These are phyloP conservation scores for Apodemia hepburni DNA, from an alignment of 2,888 invertebrate species.

Conservation along the genomic window DNA sequence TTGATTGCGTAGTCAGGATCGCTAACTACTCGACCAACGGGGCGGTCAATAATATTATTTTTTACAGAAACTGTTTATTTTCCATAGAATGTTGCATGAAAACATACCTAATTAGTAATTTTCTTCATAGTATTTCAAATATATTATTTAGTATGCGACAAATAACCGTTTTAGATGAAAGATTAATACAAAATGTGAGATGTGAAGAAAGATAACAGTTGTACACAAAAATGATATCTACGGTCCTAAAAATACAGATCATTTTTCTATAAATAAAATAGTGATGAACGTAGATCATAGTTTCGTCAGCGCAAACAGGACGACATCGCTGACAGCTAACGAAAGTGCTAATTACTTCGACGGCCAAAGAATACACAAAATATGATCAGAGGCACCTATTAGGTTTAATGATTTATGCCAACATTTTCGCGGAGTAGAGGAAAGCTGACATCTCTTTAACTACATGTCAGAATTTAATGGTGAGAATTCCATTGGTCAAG, in stretches of 20 bases:
- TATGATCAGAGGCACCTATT: constrained; percentile 40
- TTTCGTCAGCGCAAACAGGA: constrained; percentile 31
- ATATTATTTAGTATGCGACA: not conserved
- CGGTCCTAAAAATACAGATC: constrained; percentile 20
- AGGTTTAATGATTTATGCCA: constrained; percentile 35
- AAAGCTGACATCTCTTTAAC: not conserved
- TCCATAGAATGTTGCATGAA: too few species aligned
- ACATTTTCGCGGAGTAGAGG: constrained; percentile 16
- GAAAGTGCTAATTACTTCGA: constrained; percentile 62
- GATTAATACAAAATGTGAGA: not conserved
- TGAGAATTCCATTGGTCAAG: too few species aligned
- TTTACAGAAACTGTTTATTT: too few species aligned
- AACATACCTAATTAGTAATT: too few species aligned
- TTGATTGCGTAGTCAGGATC: too few species aligned
- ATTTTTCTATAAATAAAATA: constrained; percentile 28
- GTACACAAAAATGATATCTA: constrained; percentile 25
- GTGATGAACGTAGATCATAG: constrained; percentile 28
- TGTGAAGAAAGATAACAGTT: not conserved
- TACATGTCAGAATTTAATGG: not conserved
- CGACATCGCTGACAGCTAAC: constrained; percentile 54
- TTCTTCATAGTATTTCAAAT: too few species aligned
- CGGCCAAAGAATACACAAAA: constrained; percentile 5
- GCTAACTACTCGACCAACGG: too few species aligned
- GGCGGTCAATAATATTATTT: too few species aligned
- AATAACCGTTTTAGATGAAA: constrained; percentile 7